Evolutionary conservation across 23 tunicate genomes (phyloP), one percentile per base, ranked within the genome.

Genomic region (Trididemnum miniatum): DNA sequence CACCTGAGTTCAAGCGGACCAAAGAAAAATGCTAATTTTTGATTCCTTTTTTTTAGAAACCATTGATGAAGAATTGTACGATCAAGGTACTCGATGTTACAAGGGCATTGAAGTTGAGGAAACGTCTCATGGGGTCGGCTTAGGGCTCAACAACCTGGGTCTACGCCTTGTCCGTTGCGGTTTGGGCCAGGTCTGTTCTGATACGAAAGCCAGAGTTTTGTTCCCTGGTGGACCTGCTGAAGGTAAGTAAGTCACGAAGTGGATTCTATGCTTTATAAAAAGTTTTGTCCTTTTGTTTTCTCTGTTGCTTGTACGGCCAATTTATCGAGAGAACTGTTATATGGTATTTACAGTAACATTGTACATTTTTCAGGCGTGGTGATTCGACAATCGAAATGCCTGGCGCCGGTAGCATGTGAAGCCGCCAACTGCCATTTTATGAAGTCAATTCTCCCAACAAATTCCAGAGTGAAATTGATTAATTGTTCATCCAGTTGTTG

Each of bases 371-470:
- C 15, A 44, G 54, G 54, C 26, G 67, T 26, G 5, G n/a, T 26
- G 5, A 24, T 62, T 24, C 67, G 67, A 3, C 67, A 73, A 34
- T 73, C 59, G 22, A 57, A 37, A 20, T 73, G 79, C 25, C 59
- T 73, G 28, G 30, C 59, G 9, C 79, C 79, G 20, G 59, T 38
- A 18, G 79, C 57, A 37, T 73, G 79, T 73, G 79, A 39, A 27
- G 22, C 79, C 28, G 1, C 57, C 30, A 73, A 25, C 31, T 73
- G 79, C 24, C 59, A 73, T 2, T 73, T 38, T 29, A 39, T 73
- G 30, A 38, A 38, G 30, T 38, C 59, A 15, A 5, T 73, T 15
- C 79, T 73, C 12, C 79, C 79, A 1, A 30, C 37, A 15, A 5
- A 7, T 5, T 7, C 18, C 57, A 20, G 29, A 9, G 32, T 73